Evolutionary conservation across 2,113 vertebrate species (phyloP), one percentile per base, ranked within the genome.

Genomic region (Mesocricetus auratus): DNA sequence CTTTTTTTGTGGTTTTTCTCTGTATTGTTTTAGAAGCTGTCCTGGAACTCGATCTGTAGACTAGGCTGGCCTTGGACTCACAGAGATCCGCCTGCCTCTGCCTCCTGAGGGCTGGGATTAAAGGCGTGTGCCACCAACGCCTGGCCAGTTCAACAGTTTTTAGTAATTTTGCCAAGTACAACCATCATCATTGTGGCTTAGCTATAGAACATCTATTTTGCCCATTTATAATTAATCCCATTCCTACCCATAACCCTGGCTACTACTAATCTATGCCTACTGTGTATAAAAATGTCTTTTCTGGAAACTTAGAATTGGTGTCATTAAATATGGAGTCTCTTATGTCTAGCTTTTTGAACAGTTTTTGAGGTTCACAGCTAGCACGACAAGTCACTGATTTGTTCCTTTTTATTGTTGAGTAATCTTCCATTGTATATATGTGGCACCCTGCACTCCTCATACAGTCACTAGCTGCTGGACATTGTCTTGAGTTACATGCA

Each of bases 261-360:
- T 93, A 94, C 86, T n/a, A 42, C 11, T 33, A 71, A 33, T 91
- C 26, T 93, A 0, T 95, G 94, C 94, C 92, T 24, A 91, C 58
- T 92, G 15, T 64, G n/a, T 66, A 88, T 68, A 89, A 85, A 87
- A 66, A 39, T 83, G 47, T 17, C 77, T 95, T 97, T 86, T 74
- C 33, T 96, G 39, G 58, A 42, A 13, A 50, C 15, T 45, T 86
- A 39, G 66, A 90, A 89, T 78, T 68, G 53, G 60, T 4, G 4
- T 90, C 26, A 75, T 92, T 96, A 42, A 92, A 0, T 79, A 31
- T 95, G 60, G 53, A 85, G 13, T 83, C 56, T 86, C 31, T 86
- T 6, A 15, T 64, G 12, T 89, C 39, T 66, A 50, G 60, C 26
- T 87, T 89, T 75, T 89, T 96, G 90, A 64, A 56, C 8, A 31